A percentile compares a stretch with the other conserved stretches of the same genome.
Evolutionary conservation across 2,797 vertebrate genomes (phyloP).

Genomic region (Muscicapa striata): DNA sequence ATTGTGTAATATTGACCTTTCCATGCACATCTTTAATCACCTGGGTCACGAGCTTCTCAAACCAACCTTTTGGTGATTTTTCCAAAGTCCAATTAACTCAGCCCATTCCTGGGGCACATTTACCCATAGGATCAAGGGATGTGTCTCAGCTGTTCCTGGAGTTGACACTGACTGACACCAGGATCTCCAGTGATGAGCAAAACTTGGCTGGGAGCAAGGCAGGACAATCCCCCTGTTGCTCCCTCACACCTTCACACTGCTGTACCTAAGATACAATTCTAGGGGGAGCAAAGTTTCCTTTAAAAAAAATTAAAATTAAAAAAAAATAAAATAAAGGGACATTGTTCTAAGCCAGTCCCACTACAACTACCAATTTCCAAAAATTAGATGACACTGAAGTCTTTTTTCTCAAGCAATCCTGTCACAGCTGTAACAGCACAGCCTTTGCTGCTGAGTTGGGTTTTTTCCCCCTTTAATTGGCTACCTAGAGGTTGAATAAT

Average conservation of each 20-base stretch:
- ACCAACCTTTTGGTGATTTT: neutral
- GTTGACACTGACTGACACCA: neutral
- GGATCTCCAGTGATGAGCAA: neutral
- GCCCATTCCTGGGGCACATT: neutral
- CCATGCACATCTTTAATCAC: fast-evolving
- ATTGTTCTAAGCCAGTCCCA: neutral
- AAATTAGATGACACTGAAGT: neutral
- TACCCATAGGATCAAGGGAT: neutral
- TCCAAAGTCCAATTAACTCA: neutral
- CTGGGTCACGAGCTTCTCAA: neutral
- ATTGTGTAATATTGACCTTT: neutral
- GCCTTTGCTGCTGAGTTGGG: neutral
- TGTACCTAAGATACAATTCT: neutral
- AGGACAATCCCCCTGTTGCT: fast-evolving
- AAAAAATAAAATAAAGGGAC: neutral
- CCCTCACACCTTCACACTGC: neutral
- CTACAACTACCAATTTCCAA: neutral
- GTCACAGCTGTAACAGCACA: neutral
- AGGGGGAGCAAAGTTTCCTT: neutral
- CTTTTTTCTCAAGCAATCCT: neutral
- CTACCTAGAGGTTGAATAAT: neutral
- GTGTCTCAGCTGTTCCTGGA: neutral
- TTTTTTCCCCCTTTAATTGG: neutral
- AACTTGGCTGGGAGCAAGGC: neutral
- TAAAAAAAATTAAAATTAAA: neutral